phyloP scores from a whole-genome alignment of 2,888 invertebrate species.

The Cyclophora punctaria region DNA sequence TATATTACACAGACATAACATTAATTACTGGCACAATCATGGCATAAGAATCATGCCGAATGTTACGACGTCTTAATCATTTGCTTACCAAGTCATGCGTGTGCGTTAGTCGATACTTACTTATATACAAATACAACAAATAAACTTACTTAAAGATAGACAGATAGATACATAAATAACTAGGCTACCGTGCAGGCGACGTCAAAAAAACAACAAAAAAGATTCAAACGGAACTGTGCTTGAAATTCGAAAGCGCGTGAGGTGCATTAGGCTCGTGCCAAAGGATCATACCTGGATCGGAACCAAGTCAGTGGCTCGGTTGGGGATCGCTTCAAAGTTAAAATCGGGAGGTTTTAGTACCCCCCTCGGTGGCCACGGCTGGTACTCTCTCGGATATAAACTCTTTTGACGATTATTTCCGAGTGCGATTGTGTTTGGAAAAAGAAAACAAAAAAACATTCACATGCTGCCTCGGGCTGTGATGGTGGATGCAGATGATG shows the following conservation, averaged over 20 bases:
- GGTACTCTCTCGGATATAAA: conserved; percentile 77
- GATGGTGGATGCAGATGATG: conserved; percentile 64
- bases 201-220: conserved; percentile 34
- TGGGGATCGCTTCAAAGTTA: conserved; percentile 70
- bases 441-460: conserved; percentile 76
- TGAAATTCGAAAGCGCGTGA: conserved; percentile 52
- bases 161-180: conserved; percentile 1
- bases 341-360: conserved; percentile 74
- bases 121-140: conserved; percentile 5
- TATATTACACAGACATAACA: no score
- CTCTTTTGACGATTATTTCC: conserved; percentile 71
- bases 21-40: no score
- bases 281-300: conserved; percentile 72
- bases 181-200: conserved; percentile 51
- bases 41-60: no score
- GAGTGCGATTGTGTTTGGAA: conserved; percentile 73
- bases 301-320: conserved; percentile 69
- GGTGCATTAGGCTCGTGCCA: conserved; percentile 57
- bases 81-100: conserved; percentile 11
- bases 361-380: conserved; percentile 79
- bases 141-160: background rate
- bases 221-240: conserved; percentile 47
- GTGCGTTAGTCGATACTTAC: conserved; percentile 11
- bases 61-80: no score
- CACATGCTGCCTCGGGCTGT: conserved; percentile 73